A percentile compares a stretch with the other conserved stretches of the same genome.
These are phyloP conservation scores for Anoncus sp. DNA, from an alignment of 2,888 invertebrate genomes.

Conservation along the genomic window DNA sequence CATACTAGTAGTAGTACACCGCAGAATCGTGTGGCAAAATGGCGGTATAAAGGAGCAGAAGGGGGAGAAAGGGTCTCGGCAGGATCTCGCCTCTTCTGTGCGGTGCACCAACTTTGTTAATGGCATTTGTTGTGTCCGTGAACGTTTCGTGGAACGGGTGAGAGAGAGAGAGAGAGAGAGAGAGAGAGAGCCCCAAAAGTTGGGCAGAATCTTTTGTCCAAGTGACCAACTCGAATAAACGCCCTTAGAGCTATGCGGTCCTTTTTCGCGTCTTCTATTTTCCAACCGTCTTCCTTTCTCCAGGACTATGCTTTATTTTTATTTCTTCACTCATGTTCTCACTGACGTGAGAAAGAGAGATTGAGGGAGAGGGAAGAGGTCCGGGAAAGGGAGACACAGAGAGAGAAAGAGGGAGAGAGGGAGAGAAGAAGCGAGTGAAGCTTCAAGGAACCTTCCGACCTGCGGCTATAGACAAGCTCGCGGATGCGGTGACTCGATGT, in stretches of 20 bases:
- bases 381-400: not conserved
- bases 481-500: slow-evolving; percentile 35
- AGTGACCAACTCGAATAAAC: slow-evolving; percentile 62
- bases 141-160: slow-evolving; percentile 53
- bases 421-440: not conserved
- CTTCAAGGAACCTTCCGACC: slow-evolving; percentile 17
- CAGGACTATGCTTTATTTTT: not conserved
- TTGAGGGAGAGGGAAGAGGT: not conserved
- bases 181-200: slow-evolving; percentile 7
- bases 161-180: slow-evolving; percentile 5
- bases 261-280: slow-evolving; percentile 16
- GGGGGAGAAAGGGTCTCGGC: too few relatives aligned
- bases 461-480: slow-evolving; percentile 13
- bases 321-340: slow-evolving; percentile 15
- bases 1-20: slow-evolving; percentile 46
- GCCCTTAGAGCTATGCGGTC: slow-evolving; percentile 21
- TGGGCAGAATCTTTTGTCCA: slow-evolving; percentile 60
- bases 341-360: slow-evolving; percentile 10
- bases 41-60: slow-evolving; percentile 43
- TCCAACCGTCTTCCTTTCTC: slow-evolving; percentile 11
- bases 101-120: slow-evolving; percentile 70
- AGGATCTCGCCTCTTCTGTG: slow-evolving; percentile 33
- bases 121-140: slow-evolving; percentile 72
- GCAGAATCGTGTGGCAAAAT: slow-evolving; percentile 55
- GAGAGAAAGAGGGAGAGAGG: slow-evolving; percentile 2